Evolutionary conservation across 2,888 invertebrate species (phyloP), one percentile per base, ranked within the genome.

Genomic region (Netelia virgata): DNA sequence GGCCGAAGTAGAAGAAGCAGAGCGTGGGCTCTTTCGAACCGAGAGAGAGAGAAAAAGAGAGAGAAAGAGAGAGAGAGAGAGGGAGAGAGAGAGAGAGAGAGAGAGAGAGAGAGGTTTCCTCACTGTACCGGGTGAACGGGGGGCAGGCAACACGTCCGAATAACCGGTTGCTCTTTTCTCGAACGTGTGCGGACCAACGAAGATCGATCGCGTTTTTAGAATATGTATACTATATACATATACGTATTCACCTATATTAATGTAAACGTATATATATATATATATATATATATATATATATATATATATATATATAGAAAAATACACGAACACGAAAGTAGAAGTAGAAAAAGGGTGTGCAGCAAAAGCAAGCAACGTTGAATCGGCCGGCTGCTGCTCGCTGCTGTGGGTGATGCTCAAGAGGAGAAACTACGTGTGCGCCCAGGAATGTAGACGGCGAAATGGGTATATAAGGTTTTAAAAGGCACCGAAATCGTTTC

Each of bases 401-500:
- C 28, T 63, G 69, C 82, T 81, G 68, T 28, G 41, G 47, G 14
- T 59, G 23, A 47, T 41, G 55, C 36, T 20, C 64, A 16, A 18
- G 64, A 41, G 75, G 55, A 55, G 36, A 55, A 75, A 78, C 69
- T 82, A 85, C 83, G 86, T 86, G 85, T 83, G 83, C 84, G 85
- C 86, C 43, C 68, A 74, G 89, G 88, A 91, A 88, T 89, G 90
- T 89, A 87, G 88, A 90, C 89, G 89, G 88, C 87, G 87, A 89
- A 91, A 91, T 87, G 83, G 90, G 89, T 87, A 77, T 76, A 76
- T 76, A 89, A 86, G 28, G 90, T 91, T 92, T 92, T 90, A 90
- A 92, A 93, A 91, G 92, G 90, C 87, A 90, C 87, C 90, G 79
- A 82, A 92, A 91, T 91, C 89, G 91, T 89, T 90, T 90, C 90